Evolutionary conservation across 2,797 vertebrate genomes (phyloP).

Genomic region (Petrocephalus sullivani): DNA sequence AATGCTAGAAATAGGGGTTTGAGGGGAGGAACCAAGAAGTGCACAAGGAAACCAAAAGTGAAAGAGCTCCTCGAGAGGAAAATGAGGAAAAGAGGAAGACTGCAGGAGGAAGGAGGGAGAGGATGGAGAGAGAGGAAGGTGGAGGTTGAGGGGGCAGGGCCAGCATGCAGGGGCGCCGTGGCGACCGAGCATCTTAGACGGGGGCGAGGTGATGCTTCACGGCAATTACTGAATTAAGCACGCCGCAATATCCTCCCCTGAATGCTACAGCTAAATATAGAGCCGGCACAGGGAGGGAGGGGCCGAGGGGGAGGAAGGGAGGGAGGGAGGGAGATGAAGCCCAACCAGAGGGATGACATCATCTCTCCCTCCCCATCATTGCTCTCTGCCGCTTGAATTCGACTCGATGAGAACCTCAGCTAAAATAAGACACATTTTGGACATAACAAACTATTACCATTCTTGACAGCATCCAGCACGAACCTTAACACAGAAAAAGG

Average conservation of each 20-base stretch:
- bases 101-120: neutral
- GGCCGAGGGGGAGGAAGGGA: neutral
- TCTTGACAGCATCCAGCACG: neutral
- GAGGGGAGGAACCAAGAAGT: neutral
- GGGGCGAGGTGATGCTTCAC: neutral
- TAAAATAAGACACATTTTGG: neutral
- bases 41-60: neutral
- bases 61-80: neutral
- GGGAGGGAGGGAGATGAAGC: neutral
- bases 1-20: neutral
- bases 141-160: neutral
- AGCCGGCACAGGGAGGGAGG: neutral
- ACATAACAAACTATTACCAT: neutral
- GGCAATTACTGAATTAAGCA: neutral
- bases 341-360: slow-evolving; percentile 17
- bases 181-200: neutral
- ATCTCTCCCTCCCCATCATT: neutral
- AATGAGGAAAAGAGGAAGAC: neutral
- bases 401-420: neutral
- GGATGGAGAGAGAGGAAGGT: neutral
- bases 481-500: neutral
- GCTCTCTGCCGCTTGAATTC: neutral
- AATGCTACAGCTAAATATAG: neutral
- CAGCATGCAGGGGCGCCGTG: neutral
- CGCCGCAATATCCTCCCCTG: neutral